Evolutionary conservation across 1,140 invertebrate genomes (phyloP).

Genomic region (Metopolophium dirhodum): DNA sequence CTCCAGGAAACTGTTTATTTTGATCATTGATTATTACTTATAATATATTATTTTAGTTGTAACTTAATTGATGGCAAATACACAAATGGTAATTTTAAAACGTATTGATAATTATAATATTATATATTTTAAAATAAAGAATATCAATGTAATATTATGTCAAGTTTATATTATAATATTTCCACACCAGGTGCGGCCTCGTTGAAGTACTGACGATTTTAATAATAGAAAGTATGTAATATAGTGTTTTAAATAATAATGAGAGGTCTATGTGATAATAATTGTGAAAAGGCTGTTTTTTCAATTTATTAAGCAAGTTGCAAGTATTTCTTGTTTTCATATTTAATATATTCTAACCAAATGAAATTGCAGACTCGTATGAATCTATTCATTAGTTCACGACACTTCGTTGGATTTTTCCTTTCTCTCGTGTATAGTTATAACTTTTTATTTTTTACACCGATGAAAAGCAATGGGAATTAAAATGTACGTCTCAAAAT

Average conservation of each 20-base stretch:
- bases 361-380: neutral
- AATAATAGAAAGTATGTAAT: neutral
- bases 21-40: neutral
- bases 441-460: neutral
- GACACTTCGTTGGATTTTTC: conserved; percentile 17
- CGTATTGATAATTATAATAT: neutral
- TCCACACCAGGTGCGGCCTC: neutral
- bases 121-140: neutral
- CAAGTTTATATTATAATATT: neutral
- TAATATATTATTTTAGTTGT: neutral
- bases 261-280: neutral
- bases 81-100: neutral
- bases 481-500: conserved; percentile 21
- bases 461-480: neutral
- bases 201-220: neutral
- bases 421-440: neutral
- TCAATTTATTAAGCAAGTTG: neutral
- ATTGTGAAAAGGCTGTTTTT: neutral
- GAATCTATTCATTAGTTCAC: conserved; percentile 26
- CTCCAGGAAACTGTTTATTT: neutral
- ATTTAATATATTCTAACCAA: conserved; percentile 24
- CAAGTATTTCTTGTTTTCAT: neutral
- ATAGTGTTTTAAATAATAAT: conserved; percentile 18
- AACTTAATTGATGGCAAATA: neutral
- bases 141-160: neutral